Base-by-base conservation (phyloP, 1,140 invertebrate genomes). In the Drosophila hydei region DNA sequence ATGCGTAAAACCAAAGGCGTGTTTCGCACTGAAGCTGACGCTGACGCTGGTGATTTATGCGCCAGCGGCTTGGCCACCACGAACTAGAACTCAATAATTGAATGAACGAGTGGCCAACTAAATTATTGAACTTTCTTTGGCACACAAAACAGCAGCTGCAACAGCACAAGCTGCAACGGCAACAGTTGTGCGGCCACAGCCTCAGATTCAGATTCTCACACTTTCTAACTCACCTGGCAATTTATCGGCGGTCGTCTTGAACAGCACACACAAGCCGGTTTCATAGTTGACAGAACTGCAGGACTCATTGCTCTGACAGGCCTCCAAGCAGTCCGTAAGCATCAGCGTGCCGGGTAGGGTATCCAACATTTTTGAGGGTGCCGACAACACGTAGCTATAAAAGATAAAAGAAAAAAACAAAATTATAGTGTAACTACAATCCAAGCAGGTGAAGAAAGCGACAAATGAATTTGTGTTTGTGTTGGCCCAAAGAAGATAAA, bases 201-300 rank as follows among this genome's bases (percentile, higher is more conserved):
- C n/a, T 40, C n/a, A 42, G 16, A 7, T 14, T 56, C 40, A 74
- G 59, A 85, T 85, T 85, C 83, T 88, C 83, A 88, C 83, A 88
- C 83, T 88, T 88, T 88, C 83, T 88, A 83, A 83, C 89, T 95
- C 93, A 97, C 96, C 96, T 92, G 97, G 97, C 91, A 96, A 93
- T 92, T 95, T 95, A 92, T 97, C 96, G 76, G 97, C 96, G 89
- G 96, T 96, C 25, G 96, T 96, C 90, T 95, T 95, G 93, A 98
- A 98, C 47, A 98, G 94, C 69, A 98, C 97, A 93, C 97, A 98
- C 21, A 98, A 94, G 50, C 97, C 97, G 56, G 97, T 98, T 93
- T 98, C 97, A 93, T 97, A 98, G 93, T 98, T 98, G 92, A 98
- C 96, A 69, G 97, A 95, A 89, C 95, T 95, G 92, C 97, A 98